Evolutionary conservation across 2,113 vertebrate species (phyloP).

Genomic region (Mesitornis unicolor): DNA sequence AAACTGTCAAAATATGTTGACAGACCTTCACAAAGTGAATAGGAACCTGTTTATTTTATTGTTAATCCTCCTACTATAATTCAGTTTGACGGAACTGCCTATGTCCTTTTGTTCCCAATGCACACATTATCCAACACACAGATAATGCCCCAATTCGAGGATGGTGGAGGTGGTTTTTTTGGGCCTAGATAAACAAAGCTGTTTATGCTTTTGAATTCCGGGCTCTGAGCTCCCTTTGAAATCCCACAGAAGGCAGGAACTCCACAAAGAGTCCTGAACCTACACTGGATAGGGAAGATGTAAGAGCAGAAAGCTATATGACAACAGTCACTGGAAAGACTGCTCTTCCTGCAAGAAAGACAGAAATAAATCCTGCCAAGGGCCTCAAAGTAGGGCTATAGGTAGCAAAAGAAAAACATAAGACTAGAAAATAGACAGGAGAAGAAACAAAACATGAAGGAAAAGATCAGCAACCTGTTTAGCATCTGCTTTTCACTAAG

Average conservation of each 20-base stretch:
- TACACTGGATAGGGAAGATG: neutral
- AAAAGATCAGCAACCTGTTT: neutral
- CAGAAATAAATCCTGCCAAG: neutral
- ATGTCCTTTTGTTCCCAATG: neutral
- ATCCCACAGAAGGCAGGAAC: neutral
- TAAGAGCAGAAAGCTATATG: neutral
- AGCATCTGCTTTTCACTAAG: neutral
- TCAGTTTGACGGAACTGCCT: neutral
- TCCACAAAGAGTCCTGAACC: neutral
- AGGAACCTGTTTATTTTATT: neutral
- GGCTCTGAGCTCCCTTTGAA: neutral
- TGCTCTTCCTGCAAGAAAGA: neutral
- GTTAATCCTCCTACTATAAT: neutral
- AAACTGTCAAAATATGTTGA: constrained; percentile 8
- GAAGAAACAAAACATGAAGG: neutral
- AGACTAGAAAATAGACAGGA: neutral
- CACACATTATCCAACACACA: neutral
- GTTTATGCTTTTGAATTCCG: neutral
- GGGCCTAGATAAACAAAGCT: neutral
- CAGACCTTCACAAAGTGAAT: neutral
- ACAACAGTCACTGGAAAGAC: neutral
- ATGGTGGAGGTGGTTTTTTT: neutral
- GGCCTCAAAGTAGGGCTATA: neutral
- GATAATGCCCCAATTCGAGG: neutral
- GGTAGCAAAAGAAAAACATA: neutral